A percentile compares a stretch with the other conserved stretches of the same genome.
These are phyloP conservation scores for Spondyliosoma cantharus DNA, from an alignment of 2,797 vertebrate species.

Conservation along the genomic window DNA sequence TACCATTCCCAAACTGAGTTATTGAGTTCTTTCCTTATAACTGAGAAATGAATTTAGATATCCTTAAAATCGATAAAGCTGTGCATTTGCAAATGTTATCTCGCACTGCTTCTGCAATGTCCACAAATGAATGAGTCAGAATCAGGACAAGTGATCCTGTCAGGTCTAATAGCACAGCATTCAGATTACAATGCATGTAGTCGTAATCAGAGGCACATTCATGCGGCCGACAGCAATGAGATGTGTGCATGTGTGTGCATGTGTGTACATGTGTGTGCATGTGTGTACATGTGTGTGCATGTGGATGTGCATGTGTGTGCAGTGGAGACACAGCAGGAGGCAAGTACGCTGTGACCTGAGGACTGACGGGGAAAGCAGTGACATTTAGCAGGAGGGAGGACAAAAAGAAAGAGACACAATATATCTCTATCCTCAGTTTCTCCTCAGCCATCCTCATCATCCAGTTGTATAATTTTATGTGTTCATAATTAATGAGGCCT, in stretches of 20 bases:
- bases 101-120: not conserved
- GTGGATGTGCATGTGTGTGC: not conserved
- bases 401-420: conserved; percentile 18
- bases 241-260: not conserved
- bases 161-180: not conserved
- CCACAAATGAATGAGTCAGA: not conserved
- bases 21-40: not conserved
- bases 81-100: not conserved
- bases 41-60: not conserved
- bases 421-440: not conserved
- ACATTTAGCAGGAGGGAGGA: conserved; percentile 51
- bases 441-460: conserved; percentile 23
- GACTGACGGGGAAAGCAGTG: conserved; percentile 36
- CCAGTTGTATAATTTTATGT: conserved; percentile 3
- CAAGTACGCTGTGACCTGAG: conserved; percentile 12
- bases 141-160: conserved; percentile 4
- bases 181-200: not conserved
- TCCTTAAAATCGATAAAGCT: conserved; percentile 6
- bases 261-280: not conserved
- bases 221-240: not conserved
- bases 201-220: conserved; percentile 25
- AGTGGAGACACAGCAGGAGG: conserved; percentile 24
- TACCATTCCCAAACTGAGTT: not conserved
- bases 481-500: conserved; percentile 56
- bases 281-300: not conserved